These are phyloP conservation scores for Amphipyra tragopoginis DNA, from an alignment of 2,888 invertebrate genomes.

Conservation along the genomic window DNA sequence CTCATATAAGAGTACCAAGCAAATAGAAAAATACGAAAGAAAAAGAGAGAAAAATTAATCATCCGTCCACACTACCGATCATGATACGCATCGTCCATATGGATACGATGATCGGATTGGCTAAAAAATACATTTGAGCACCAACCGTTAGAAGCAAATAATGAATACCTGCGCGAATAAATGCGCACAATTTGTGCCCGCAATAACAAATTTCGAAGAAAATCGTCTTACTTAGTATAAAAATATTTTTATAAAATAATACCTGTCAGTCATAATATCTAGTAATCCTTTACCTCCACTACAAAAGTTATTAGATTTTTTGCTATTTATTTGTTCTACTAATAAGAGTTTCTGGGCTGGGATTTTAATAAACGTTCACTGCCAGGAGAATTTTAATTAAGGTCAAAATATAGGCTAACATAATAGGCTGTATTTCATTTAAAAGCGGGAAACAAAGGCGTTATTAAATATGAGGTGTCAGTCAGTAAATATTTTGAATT, in stretches of 20 bases:
- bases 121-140: too few species aligned
- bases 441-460: conserved; percentile 18
- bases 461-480: conserved; percentile 33
- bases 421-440: conserved; percentile 22
- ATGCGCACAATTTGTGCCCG: not conserved
- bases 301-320: conserved; percentile 39
- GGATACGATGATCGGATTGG: too few species aligned
- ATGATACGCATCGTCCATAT: too few species aligned
- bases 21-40: too few species aligned
- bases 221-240: not conserved
- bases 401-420: conserved; percentile 25
- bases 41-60: too few species aligned
- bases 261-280: conserved; percentile 24
- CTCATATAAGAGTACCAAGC: too few species aligned
- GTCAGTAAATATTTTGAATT: conserved; percentile 29
- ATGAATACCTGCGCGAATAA: too few species aligned
- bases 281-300: conserved; percentile 35
- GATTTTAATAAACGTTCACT: conserved; percentile 28
- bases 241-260: conserved; percentile 32
- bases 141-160: too few species aligned
- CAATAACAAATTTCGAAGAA: conserved; percentile 14
- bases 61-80: too few species aligned
- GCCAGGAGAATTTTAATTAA: conserved; percentile 38
- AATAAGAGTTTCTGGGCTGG: conserved; percentile 22
- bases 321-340: conserved; percentile 18